Conservation (phyloP, 2,113 vertebrate genomes). For the Apodemus speciosus region DNA sequence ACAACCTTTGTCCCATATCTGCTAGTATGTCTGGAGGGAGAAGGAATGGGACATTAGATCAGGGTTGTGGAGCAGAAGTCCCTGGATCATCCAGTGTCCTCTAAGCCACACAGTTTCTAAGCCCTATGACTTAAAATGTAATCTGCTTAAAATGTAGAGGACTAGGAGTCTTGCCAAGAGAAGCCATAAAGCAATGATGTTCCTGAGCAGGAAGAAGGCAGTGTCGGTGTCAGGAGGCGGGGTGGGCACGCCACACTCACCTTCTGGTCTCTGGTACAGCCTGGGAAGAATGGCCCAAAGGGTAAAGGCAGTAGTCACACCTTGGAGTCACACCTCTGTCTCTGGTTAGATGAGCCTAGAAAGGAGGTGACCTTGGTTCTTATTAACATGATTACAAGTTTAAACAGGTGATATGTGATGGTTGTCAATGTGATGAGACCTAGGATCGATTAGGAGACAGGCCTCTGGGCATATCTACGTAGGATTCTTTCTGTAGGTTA, state of each 20-base stretch:
- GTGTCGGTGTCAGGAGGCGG: not conserved
- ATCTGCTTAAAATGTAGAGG: not conserved
- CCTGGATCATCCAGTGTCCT: not conserved
- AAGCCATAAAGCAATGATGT: no score
- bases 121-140: no score
- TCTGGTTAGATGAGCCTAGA: not conserved
- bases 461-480: not conserved
- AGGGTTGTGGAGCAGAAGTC: not conserved
- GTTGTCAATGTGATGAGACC: not conserved
- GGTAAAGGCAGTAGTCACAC: not conserved
- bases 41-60: not conserved
- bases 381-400: not conserved
- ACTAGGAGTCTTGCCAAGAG: not conserved
- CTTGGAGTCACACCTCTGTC: not conserved
- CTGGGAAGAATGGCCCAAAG: not conserved
- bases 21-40: not conserved
- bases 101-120: not conserved
- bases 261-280: not conserved
- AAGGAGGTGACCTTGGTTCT: not conserved
- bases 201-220: not conserved
- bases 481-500: not conserved
- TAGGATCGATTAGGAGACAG: not conserved
- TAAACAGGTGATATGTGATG: not conserved
- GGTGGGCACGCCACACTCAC: not conserved
- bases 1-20: not conserved